phyloP scores from a whole-genome alignment of 1,140 invertebrate genomes.

The Sweltsa coloradensis region DNA sequence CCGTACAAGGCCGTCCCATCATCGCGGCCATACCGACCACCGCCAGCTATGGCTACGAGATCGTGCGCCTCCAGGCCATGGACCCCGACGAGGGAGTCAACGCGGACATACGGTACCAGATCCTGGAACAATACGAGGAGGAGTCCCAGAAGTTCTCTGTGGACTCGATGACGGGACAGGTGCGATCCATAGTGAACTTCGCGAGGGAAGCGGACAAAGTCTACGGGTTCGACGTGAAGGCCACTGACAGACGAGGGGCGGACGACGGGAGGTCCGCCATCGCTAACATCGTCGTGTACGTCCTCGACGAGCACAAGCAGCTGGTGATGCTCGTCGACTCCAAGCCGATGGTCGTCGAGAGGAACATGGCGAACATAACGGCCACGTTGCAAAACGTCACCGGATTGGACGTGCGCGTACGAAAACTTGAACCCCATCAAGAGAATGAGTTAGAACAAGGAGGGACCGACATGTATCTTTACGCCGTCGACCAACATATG shows the following conservation, averaged over 20 bases:
- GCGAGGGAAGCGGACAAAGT: constrained; percentile 53
- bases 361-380: constrained; percentile 53
- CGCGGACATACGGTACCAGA: constrained; percentile 65
- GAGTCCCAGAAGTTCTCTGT: constrained; percentile 58
- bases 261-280: constrained; percentile 68
- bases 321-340: constrained; percentile 62
- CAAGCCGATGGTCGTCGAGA: constrained; percentile 60
- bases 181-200: constrained; percentile 54
- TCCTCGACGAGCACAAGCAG: constrained; percentile 67
- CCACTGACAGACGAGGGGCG: constrained; percentile 61
- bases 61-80: constrained; percentile 51
- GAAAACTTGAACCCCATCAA: constrained; percentile 54
- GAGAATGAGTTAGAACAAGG: constrained; percentile 30
- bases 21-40: constrained; percentile 65
- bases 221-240: constrained; percentile 79
- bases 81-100: constrained; percentile 65
- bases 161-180: constrained; percentile 56
- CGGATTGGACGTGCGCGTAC: constrained; percentile 59
- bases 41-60: constrained; percentile 65
- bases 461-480: constrained; percentile 73
- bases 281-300: constrained; percentile 72
- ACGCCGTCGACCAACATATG: constrained; percentile 65
- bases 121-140: constrained; percentile 42
- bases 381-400: constrained; percentile 53
- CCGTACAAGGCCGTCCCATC: constrained; percentile 46